Evolutionary conservation across 2,797 vertebrate genomes (phyloP).

Genomic region (Acanthurus tractus): DNA sequence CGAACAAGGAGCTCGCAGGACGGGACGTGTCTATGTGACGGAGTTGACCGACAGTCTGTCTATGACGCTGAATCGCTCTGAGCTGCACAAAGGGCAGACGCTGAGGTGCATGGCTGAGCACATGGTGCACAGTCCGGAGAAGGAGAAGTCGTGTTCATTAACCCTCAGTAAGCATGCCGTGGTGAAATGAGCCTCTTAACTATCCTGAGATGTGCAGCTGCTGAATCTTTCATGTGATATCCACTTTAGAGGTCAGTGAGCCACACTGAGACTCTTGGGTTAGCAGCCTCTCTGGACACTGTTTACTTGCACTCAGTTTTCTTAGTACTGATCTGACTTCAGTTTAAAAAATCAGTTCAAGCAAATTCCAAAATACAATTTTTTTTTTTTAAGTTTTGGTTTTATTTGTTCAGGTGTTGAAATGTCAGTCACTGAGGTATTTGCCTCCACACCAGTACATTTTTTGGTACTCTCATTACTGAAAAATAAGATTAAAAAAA

Average conservation of each 20-base stretch:
- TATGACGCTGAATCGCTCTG: constrained; percentile 82
- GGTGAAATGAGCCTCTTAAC: constrained; percentile 22
- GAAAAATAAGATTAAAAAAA: background rate
- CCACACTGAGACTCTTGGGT: background rate
- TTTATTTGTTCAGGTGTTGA: background rate
- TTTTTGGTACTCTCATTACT: background rate
- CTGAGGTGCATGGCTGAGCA: constrained; percentile 87
- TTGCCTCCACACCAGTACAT: background rate
- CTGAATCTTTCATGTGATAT: constrained; percentile 55
- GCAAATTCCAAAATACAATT: background rate
- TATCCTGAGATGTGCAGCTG: constrained; percentile 14
- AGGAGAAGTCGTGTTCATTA: constrained; percentile 80
- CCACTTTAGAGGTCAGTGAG: constrained; percentile 35
- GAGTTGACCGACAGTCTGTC: constrained; percentile 70
- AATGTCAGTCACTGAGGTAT: background rate
- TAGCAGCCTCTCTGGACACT: background rate
- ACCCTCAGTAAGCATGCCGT: constrained; percentile 87
- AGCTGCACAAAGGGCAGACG: constrained; percentile 78
- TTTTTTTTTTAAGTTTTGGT: background rate
- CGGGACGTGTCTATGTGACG: constrained; percentile 43
- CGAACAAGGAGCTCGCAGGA: background rate
- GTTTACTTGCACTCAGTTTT: background rate
- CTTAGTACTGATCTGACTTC: background rate
- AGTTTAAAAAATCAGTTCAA: background rate
- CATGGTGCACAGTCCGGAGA: constrained; percentile 5